phyloP scores from a whole-genome alignment of 2,888 invertebrate genomes.

The Harmothoe impar region DNA sequence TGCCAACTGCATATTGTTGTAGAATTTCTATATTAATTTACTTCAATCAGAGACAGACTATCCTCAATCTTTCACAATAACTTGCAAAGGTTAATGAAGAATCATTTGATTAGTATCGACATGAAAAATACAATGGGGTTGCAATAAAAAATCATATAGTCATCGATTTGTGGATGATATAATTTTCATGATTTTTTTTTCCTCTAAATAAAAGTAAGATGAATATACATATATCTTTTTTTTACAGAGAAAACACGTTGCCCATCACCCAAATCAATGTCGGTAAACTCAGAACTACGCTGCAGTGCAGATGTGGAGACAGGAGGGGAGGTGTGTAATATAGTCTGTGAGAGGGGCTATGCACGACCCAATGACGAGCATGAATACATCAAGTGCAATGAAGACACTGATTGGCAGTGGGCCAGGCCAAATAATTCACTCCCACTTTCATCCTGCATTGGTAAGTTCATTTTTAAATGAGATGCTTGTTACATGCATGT shows the following conservation, averaged over 20 bases:
- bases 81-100: no score
- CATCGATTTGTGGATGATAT: no score
- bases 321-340: constrained; percentile 36
- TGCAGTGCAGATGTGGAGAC: constrained; percentile 54
- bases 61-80: no score
- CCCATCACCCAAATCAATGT: constrained; percentile 28
- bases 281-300: constrained; percentile 43
- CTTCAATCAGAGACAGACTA: no score
- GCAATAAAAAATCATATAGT: no score
- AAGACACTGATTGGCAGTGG: constrained; percentile 31
- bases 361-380: neutral
- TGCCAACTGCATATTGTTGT: no score
- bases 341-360: constrained; percentile 32
- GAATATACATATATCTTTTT: neutral
- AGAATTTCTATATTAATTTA: no score
- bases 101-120: no score
- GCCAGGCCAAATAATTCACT: constrained; percentile 10
- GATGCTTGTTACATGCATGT: no score
- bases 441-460: neutral
- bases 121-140: no score
- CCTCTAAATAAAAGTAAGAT: no score
- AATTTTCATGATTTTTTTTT: no score
- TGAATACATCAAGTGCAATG: constrained; percentile 48
- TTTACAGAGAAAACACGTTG: constrained; percentile 43
- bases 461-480: constrained; percentile 17